Evolutionary conservation across 2,113 vertebrate genomes (phyloP).

Genomic region (Formicarius rufipectus): DNA sequence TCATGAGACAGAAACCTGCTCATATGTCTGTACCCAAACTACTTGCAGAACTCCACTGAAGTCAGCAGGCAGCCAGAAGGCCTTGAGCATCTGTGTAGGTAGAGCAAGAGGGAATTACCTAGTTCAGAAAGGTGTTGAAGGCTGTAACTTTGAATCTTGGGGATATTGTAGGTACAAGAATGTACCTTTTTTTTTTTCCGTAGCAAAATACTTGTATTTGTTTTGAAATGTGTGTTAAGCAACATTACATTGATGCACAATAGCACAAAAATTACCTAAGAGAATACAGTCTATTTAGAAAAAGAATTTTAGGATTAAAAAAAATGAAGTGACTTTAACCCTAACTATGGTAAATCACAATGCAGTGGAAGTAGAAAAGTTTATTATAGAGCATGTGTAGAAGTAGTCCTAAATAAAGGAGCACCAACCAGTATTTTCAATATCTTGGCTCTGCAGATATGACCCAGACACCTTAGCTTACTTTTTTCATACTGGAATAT

Average conservation of each 20-base stretch:
- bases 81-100: background rate
- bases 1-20: background rate
- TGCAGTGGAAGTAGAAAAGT: background rate
- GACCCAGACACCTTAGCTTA: constrained; percentile 2
- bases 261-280: constrained; percentile 37
- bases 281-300: constrained; percentile 9
- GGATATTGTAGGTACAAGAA: constrained; percentile 53
- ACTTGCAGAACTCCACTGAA: constrained; percentile 30
- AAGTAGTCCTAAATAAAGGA: background rate
- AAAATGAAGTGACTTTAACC: constrained; percentile 42
- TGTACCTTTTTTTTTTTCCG: constrained; percentile 53
- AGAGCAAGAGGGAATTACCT: constrained; percentile 1
- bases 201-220: constrained; percentile 57
- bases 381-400: background rate
- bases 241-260: constrained; percentile 24
- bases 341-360: background rate
- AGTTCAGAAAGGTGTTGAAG: constrained; percentile 11
- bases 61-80: background rate
- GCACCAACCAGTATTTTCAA: background rate
- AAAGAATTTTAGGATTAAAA: constrained; percentile 63
- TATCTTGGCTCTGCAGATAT: constrained; percentile 25
- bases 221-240: constrained; percentile 53
- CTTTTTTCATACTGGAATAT: constrained; percentile 32
- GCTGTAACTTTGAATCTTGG: constrained; percentile 46
- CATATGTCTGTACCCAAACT: background rate